These are phyloP conservation scores for Carollia perspicillata DNA, from an alignment of 2,113 vertebrate genomes.

Conservation along the genomic window DNA sequence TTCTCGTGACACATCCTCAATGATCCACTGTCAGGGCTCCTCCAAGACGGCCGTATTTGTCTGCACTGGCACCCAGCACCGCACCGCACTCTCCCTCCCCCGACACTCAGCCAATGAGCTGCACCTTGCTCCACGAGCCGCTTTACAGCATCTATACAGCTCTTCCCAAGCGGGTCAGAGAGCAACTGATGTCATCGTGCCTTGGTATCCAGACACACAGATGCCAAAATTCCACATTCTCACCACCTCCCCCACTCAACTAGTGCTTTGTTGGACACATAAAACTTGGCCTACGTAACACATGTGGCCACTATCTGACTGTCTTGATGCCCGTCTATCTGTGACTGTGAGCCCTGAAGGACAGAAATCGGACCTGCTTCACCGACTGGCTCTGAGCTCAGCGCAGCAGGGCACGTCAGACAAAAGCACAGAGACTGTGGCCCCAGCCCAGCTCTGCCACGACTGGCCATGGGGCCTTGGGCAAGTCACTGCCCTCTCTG, in stretches of 20 bases:
- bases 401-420: neutral
- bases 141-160: neutral
- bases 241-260: neutral
- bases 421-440: neutral
- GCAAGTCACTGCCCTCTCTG: neutral
- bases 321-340: neutral
- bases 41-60: neutral
- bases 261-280: neutral
- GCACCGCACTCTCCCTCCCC: neutral
- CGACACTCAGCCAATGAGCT: neutral
- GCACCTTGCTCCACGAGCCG: neutral
- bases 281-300: neutral
- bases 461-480: neutral
- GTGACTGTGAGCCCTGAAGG: neutral
- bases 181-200: neutral
- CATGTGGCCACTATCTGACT: neutral
- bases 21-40: neutral
- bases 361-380: neutral
- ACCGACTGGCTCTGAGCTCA: neutral
- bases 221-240: neutral
- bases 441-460: too few relatives aligned
- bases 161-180: neutral
- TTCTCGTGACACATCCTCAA: neutral
- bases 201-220: neutral
- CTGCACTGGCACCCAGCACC: neutral